phyloP scores from a whole-genome alignment of 2,797 vertebrate species.

The Chelon labrosus region DNA sequence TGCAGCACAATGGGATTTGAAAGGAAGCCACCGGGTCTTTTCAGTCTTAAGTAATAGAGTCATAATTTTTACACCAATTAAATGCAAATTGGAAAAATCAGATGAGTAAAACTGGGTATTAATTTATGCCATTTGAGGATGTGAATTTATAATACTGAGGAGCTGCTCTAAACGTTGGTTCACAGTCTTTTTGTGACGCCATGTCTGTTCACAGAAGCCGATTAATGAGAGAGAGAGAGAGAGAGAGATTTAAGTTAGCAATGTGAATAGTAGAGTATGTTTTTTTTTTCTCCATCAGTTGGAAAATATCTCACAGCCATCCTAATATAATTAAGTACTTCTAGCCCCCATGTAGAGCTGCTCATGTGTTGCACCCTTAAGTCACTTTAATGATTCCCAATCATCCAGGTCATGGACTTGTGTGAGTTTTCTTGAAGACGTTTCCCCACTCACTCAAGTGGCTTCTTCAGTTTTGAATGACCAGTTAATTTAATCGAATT shows the following conservation, averaged over 20 bases:
- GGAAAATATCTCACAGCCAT: not conserved
- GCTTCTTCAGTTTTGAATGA: too few species aligned
- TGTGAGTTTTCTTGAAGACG: too few species aligned
- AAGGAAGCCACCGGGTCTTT: conserved; percentile 37
- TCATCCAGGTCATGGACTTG: too few species aligned
- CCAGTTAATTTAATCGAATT: too few species aligned
- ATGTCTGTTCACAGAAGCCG: not conserved
- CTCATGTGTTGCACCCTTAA: too few species aligned
- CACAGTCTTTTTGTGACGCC: conserved; percentile 10
- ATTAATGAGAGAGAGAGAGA: not conserved
- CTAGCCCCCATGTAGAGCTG: too few species aligned
- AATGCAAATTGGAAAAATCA: conserved; percentile 50
- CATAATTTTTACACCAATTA: conserved; percentile 48
- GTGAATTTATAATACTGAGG: not conserved
- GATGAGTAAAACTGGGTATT: conserved; percentile 13
- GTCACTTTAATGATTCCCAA: too few species aligned
- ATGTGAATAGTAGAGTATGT: not conserved
- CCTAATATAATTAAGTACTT: not conserved
- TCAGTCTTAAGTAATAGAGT: conserved; percentile 43
- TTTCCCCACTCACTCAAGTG: too few species aligned
- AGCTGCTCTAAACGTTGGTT: conserved; percentile 1
- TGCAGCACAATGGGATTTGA: conserved; percentile 58
- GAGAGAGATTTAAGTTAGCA: not conserved
- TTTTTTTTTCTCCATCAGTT: not conserved
- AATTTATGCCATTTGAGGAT: conserved; percentile 28